Evolutionary conservation across 2,888 invertebrate genomes (phyloP), one percentile per base, ranked within the genome.

Genomic region (Lasioglossum pauxillum): DNA sequence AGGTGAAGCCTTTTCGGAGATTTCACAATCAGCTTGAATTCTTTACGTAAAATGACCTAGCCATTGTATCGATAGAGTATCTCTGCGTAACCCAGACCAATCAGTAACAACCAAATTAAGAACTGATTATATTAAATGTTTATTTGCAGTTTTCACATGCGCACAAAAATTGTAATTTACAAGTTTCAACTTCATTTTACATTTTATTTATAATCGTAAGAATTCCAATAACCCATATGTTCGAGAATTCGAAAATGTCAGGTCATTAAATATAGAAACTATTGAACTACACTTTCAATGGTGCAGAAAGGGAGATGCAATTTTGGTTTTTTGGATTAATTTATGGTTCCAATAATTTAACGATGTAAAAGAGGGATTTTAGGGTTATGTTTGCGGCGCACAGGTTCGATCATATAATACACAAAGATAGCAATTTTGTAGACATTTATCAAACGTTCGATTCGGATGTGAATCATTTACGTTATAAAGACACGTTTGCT

Each of bases 91-190:
- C 19, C 46, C 46, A 46, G 46, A 46, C 44, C 44, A 46, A 14
- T 4, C 44, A 46, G 44, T 46, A 46, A 46, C 14, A 53, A 23
- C 23, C n/a, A 53, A n/a, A 19, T 53, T 53, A 41, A 12, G 3
- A 10, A 41, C 41, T 41, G 10, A 53, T 53, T 53, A 8, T 23
- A 7, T 53, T 53, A 87, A 89, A 84, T 73, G 83, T 60, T 60
- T 12, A 60, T 12, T 60, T 27, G 1, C 44, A 44, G 7, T 27
- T 64, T 64, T 64, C 0, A 1, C 16, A 7, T 64, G 10, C 57
- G 8, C 5, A 64, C 1, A 7, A 31, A 31, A 16, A 64, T 16
- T 16, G 5, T 64, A 31, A 27, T 14, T 49, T 49, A 46, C 46
- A 16, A 57, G n/a, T 27, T n/a, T 57, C n/a, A n/a, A 57, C 10